Base-by-base conservation (phyloP, 2,797 vertebrate species). In the Acanthornis magna region DNA sequence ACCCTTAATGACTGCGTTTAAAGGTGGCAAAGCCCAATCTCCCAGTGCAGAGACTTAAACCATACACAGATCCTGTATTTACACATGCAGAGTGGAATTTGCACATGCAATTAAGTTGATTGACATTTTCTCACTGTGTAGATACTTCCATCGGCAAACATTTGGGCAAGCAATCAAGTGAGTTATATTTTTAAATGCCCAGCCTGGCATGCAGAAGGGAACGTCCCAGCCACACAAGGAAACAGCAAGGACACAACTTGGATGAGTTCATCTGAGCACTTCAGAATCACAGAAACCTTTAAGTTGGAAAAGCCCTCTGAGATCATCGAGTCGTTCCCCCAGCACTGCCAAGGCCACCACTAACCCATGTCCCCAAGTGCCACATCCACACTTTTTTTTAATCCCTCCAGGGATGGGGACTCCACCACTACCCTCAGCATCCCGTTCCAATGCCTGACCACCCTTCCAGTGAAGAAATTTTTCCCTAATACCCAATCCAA, bases 71-170 rank as follows among this genome's bases (percentile, higher is more conserved):
- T 32, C 85, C 71, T 11, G 54, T 95, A 73, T 97, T 97, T 96
- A 93, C 88, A 94, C 83, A 95, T 71, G 83, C 91, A 85, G 74
- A 88, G 93, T 95, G 89, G 89, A 94, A 96, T 97, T 94, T 96
- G 95, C 95, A 84, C 94, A 93, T 91, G 95, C 96, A 96, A 96
- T 95, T 96, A 96, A 92, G 85, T 96, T 95, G 95, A 93, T 73
- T 96, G 95, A 91, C 94, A 78, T 93, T 94, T 86, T 95, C 93
- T 88, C 91, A 23, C 88, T 30, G 80, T 34, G 83, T 57, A 42
- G 95, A 87, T 91, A 88, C 88, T 76, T 94, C 67, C 67, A 91
- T 94, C 61, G 13, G 91, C 88, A 96, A 95, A 95, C 96, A 94
- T 94, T 96, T 95, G 94, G 82, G 90, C 89, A 85, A 95, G 74